These are phyloP conservation scores for Notoglanidium macrostoma DNA, from an alignment of 2,797 vertebrate genomes.

Conservation along the genomic window DNA sequence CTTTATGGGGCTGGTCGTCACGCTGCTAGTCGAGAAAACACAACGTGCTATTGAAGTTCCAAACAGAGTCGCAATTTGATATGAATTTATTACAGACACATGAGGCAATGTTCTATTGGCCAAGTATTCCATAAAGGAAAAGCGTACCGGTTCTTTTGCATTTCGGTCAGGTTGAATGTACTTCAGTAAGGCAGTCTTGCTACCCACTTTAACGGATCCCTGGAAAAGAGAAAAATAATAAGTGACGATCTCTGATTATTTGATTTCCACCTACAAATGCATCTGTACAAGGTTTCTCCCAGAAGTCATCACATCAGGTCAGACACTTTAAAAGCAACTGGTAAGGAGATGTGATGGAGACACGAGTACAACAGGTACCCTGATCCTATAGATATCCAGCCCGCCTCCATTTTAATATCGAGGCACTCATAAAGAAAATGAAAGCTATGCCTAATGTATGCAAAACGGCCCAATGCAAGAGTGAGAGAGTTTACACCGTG, in stretches of 20 bases:
- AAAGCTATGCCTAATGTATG: not conserved
- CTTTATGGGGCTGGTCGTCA: constrained; percentile 68
- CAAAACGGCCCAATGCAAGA: not conserved
- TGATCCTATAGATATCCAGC: constrained; percentile 18
- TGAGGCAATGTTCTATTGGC: not conserved
- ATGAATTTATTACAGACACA: not conserved
- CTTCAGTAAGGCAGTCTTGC: constrained; percentile 76
- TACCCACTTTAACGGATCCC: constrained; percentile 81
- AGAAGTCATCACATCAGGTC: constrained; percentile 23
- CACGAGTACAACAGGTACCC: constrained; percentile 4
- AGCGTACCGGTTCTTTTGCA: constrained; percentile 69
- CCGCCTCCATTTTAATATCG: not conserved
- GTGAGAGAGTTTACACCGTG: not conserved
- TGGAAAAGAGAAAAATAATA: constrained; percentile 66
- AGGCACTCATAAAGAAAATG: not conserved
- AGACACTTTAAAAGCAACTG: constrained; percentile 21
- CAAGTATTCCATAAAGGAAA: not conserved
- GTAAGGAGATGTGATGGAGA: not conserved
- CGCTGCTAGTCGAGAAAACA: constrained; percentile 12
- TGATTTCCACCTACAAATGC: constrained; percentile 15
- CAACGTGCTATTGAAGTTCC: not conserved
- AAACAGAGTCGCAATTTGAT: not conserved
- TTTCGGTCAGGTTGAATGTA: constrained; percentile 72
- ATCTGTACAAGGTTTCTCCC: constrained; percentile 31
- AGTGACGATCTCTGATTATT: not conserved